These are phyloP conservation scores for Peromyscus nudipes DNA, from an alignment of 2,797 vertebrate species.

Conservation along the genomic window DNA sequence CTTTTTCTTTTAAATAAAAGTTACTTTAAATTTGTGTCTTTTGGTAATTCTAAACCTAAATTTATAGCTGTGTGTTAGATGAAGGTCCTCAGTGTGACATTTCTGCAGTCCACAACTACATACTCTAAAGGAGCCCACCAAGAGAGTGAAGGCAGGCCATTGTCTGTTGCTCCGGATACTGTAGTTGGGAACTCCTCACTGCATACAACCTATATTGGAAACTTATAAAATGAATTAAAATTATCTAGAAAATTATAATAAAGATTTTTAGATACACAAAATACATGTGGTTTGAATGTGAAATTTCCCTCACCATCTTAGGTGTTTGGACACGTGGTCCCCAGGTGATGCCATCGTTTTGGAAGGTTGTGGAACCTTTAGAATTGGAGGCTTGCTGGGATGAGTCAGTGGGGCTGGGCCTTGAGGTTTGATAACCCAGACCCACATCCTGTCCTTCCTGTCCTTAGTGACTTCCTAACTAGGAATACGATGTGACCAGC, in stretches of 20 bases:
- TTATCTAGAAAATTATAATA: constrained; percentile 29
- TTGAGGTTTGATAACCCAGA: background rate
- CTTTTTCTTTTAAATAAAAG: constrained; percentile 67
- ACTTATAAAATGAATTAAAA: constrained; percentile 38
- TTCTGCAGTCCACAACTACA: background rate
- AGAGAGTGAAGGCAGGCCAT: background rate
- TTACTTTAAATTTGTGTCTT: constrained; percentile 40
- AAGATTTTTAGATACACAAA: constrained; percentile 5
- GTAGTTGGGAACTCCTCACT: background rate
- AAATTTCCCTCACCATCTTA: background rate
- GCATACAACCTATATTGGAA: constrained; percentile 8
- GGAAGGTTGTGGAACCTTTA: background rate
- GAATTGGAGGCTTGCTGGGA: background rate
- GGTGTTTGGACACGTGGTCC: background rate
- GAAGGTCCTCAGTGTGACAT: background rate
- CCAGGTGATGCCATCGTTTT: background rate
- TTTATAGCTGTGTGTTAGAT: background rate
- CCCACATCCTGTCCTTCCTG: background rate
- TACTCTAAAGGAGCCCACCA: background rate
- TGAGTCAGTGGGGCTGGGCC: no score
- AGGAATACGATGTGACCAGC: background rate
- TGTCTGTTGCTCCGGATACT: background rate
- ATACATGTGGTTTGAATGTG: background rate
- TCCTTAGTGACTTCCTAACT: background rate
- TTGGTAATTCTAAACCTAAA: background rate